A percentile compares a stretch with the other conserved stretches of the same genome.
Evolutionary conservation across 2,113 vertebrate genomes (phyloP).

Genomic region (Craseonycteris thonglongyai): DNA sequence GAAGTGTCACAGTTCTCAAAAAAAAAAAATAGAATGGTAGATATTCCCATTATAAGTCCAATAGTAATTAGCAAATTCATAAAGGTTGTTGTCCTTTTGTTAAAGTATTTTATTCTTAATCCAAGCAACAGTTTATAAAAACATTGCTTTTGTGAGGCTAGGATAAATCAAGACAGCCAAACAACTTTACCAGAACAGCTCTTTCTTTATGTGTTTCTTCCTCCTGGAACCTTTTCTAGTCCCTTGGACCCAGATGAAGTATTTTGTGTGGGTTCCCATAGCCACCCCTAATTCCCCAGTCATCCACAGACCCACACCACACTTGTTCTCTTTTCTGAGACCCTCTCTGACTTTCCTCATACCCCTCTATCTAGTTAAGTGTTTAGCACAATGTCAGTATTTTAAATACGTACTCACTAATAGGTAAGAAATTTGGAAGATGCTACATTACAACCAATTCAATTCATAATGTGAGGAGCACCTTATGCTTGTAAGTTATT

Average conservation of each 20-base stretch:
- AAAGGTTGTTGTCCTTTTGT: background rate
- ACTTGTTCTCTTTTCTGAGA: background rate
- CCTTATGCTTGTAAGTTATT: background rate
- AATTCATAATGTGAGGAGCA: background rate
- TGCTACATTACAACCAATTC: background rate
- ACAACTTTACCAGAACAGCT: background rate
- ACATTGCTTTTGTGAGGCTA: background rate
- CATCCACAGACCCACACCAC: background rate
- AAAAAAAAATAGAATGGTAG: constrained; percentile 1
- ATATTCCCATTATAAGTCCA: background rate
- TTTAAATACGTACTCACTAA: background rate
- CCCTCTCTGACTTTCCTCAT: background rate
- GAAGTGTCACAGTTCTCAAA: background rate
- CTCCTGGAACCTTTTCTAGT: no score
- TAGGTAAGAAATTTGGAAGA: background rate
- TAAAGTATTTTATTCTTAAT: background rate
- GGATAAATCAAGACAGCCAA: background rate
- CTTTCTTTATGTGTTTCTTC: background rate
- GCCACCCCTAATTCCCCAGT: fast-evolving
- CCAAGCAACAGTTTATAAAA: background rate
- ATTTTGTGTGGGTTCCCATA: fast-evolving
- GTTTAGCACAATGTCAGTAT: background rate
- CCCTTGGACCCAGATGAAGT: fast-evolving
- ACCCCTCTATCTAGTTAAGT: background rate
- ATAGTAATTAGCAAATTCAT: background rate